phyloP scores from a whole-genome alignment of 1,140 invertebrate genomes.

The Harpegnathos saltator region DNA sequence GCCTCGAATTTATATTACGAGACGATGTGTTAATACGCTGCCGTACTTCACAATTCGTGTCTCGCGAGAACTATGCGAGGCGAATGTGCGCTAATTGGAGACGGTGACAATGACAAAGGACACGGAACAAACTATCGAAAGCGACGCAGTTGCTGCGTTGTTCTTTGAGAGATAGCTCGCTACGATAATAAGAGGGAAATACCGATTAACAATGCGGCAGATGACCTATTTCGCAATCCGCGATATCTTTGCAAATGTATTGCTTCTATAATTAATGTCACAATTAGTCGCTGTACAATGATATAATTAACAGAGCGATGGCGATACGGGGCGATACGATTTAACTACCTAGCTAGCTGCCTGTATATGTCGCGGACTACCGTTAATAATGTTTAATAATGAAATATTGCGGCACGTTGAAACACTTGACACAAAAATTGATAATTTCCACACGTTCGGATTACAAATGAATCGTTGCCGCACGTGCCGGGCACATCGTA shows the following conservation, averaged over 20 bases:
- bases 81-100: background rate
- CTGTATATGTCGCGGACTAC: conserved; percentile 17
- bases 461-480: conserved; percentile 16
- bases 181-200: conserved; percentile 4
- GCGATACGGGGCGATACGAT: conserved; percentile 49
- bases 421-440: conserved; percentile 48
- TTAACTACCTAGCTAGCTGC: conserved; percentile 32
- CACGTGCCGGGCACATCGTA: background rate
- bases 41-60: background rate
- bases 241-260: conserved; percentile 50
- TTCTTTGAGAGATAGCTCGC: background rate
- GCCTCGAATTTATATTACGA: too few species aligned
- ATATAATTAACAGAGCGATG: conserved; percentile 56
- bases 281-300: conserved; percentile 47
- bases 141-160: background rate
- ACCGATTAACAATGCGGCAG: conserved; percentile 13
- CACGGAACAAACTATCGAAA: background rate
- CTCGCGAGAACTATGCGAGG: background rate
- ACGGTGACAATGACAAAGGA: background rate
- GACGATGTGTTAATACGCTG: too few species aligned
- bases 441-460: conserved; percentile 38
- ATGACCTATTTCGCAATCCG: conserved; percentile 38
- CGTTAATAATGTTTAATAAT: conserved; percentile 53
- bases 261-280: conserved; percentile 53
- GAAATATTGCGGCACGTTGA: conserved; percentile 33